Evolutionary conservation across 2,797 vertebrate genomes (phyloP).

Genomic region (Emys orbicularis): DNA sequence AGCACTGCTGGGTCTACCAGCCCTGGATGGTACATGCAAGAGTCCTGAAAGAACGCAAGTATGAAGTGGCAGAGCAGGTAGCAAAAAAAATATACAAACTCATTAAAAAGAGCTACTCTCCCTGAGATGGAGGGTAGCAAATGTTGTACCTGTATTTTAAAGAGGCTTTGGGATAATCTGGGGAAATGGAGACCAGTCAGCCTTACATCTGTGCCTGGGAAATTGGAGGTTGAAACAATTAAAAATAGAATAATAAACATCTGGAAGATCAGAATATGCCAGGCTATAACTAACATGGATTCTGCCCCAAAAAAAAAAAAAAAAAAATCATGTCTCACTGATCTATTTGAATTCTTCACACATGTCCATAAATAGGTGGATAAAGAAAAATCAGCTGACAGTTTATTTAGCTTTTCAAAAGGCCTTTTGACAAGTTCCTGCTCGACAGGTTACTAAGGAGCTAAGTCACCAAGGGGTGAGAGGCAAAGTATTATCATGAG

Average conservation of each 20-base stretch:
- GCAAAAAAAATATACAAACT: no score
- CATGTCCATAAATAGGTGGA: conserved; percentile 48
- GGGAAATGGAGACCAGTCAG: not conserved
- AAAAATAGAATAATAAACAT: not conserved
- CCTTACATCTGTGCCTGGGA: not conserved
- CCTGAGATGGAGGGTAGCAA: not conserved
- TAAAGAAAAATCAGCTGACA: conserved; percentile 52
- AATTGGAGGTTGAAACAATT: not conserved
- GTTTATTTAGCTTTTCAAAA: conserved; percentile 73
- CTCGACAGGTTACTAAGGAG: conserved; percentile 72
- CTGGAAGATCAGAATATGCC: fast-evolving
- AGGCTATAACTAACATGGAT: not conserved
- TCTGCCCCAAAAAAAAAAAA: not conserved
- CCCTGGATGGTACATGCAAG: no score
- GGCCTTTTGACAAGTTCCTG: conserved; percentile 57
- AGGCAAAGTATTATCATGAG: conserved; percentile 42
- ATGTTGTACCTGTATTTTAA: not conserved
- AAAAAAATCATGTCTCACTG: conserved; percentile 22
- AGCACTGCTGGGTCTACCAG: no score
- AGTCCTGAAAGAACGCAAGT: no score
- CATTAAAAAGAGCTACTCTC: not conserved
- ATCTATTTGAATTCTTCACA: conserved; percentile 36
- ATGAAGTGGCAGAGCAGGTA: no score
- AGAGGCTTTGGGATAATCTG: not conserved
- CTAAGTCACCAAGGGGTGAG: conserved; percentile 59